These are phyloP conservation scores for Macrophya alboannulata DNA, from an alignment of 2,888 invertebrate genomes.

Conservation along the genomic window DNA sequence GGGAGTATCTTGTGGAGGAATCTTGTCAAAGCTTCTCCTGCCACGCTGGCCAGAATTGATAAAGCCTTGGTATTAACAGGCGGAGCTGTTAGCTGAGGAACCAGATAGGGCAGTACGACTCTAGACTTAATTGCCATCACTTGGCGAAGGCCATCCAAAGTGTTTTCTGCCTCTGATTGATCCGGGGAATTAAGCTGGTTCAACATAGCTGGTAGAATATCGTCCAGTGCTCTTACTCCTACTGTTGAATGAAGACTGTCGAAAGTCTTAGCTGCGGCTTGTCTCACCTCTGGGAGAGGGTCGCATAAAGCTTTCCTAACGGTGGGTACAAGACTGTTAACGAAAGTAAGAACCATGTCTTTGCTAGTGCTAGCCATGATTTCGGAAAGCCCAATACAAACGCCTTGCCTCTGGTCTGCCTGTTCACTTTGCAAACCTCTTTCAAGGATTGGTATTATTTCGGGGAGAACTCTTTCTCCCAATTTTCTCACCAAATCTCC, in stretches of 20 bases:
- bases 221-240: slow-evolving; percentile 96
- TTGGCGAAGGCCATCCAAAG: slow-evolving; percentile 97
- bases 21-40: slow-evolving; percentile 95
- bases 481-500: slow-evolving; percentile 98
- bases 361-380: slow-evolving; percentile 98
- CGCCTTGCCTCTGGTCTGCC: slow-evolving; percentile 98
- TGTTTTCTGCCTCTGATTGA: slow-evolving; percentile 91
- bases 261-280: slow-evolving; percentile 98
- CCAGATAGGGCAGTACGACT: slow-evolving; percentile 97
- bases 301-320: slow-evolving; percentile 97
- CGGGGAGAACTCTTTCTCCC: slow-evolving; percentile 98
- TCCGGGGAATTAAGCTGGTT: slow-evolving; percentile 91
- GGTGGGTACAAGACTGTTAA: slow-evolving; percentile 94
- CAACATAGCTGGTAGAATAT: slow-evolving; percentile 96
- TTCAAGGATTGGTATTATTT: slow-evolving; percentile 99
- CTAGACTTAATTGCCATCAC: slow-evolving; percentile 98
- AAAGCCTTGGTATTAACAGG: slow-evolving; percentile 97
- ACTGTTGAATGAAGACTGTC: slow-evolving; percentile 97
- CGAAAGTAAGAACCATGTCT: slow-evolving; percentile 96
- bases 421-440: slow-evolving; percentile 95
- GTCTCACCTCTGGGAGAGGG: slow-evolving; percentile 94
- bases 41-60: slow-evolving; percentile 96
- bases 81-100: slow-evolving; percentile 94
- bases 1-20: slow-evolving; percentile 96
- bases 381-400: slow-evolving; percentile 98